Percentiles rank a stretch among this genome's conserved stretches.
Conservation (phyloP, 2,888 invertebrate genomes). For the Hypercompe scribonia region DNA sequence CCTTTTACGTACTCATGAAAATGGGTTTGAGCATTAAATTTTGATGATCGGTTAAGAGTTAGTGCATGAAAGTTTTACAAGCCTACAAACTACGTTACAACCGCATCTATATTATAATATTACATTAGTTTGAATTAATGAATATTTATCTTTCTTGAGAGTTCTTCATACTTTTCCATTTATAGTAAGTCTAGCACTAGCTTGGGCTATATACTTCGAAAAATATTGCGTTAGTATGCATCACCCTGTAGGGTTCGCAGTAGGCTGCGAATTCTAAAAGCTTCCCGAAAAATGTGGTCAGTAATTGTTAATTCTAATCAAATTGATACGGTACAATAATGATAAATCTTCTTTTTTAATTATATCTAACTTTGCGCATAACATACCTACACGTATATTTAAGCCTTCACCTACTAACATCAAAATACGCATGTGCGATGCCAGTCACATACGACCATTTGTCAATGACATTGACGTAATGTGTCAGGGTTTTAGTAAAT, state of each 20-base stretch:
- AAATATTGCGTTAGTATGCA: neutral
- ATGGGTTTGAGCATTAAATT: neutral
- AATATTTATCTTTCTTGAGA: neutral
- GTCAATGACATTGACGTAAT: conserved; percentile 22
- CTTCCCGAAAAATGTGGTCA: neutral
- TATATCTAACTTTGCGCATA: neutral
- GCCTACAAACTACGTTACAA: neutral
- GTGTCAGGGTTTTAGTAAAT: conserved; percentile 34
- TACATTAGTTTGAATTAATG: neutral
- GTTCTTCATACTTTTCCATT: neutral
- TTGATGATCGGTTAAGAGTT: neutral
- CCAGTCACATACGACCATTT: conserved; percentile 22
- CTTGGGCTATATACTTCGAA: neutral
- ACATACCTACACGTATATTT: neutral
- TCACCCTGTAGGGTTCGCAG: neutral
- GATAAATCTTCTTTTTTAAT: neutral
- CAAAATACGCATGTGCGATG: conserved; percentile 28
- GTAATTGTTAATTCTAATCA: neutral
- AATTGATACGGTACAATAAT: neutral
- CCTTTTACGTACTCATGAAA: neutral
- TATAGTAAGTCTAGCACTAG: neutral
- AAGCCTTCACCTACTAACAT: conserved; percentile 45
- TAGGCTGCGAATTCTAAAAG: neutral
- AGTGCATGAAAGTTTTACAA: neutral
- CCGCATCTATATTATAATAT: no score